phyloP scores from a whole-genome alignment of 2,797 vertebrate species.

The Enteromius argenteus region DNA sequence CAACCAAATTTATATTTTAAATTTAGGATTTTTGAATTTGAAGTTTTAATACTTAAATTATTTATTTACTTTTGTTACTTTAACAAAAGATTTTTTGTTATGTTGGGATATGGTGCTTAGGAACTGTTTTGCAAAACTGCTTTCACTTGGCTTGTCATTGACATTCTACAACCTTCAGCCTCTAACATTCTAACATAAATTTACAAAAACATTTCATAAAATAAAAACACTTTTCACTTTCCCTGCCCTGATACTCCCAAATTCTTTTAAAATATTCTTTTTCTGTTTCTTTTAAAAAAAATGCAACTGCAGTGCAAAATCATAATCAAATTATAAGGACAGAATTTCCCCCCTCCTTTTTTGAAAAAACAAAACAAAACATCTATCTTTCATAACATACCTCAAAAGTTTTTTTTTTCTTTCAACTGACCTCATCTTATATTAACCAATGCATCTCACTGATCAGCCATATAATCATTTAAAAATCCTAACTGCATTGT shows the following conservation, averaged over 20 bases:
- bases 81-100: background rate
- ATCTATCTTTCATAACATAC: background rate
- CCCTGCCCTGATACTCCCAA: background rate
- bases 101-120: background rate
- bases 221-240: conserved; percentile 10
- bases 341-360: conserved; percentile 20
- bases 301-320: conserved; percentile 35
- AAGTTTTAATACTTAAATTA: no score
- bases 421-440: background rate
- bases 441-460: background rate
- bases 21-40: background rate
- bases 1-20: background rate
- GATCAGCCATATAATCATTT: background rate
- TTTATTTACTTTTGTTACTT: no score
- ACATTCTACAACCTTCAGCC: conserved; percentile 32
- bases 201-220: conserved; percentile 18
- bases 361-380: background rate
- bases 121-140: background rate
- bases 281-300: conserved; percentile 18
- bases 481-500: background rate
- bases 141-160: conserved; percentile 5
- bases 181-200: background rate
- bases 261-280: background rate
- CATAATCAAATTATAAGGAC: conserved; percentile 49
- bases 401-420: background rate